These are phyloP conservation scores for Athene cunicularia DNA, from an alignment of 2,113 vertebrate genomes.

Conservation along the genomic window DNA sequence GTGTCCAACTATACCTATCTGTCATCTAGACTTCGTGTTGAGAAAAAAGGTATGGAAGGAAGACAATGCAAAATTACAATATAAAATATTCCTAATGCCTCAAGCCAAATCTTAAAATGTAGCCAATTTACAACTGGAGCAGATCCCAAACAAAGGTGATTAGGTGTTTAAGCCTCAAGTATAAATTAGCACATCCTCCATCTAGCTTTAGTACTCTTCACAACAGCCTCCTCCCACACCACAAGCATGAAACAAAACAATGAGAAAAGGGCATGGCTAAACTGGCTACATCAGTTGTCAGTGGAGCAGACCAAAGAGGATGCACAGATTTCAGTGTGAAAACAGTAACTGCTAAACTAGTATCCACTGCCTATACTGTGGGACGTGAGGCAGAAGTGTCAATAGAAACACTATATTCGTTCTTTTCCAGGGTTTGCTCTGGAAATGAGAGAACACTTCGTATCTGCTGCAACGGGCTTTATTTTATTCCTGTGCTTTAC, in stretches of 20 bases:
- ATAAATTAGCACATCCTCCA: background rate
- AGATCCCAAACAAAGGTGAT: background rate
- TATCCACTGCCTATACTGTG: rapidly evolving
- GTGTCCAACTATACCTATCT: background rate
- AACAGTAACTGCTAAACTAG: background rate
- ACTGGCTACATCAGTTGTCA: background rate
- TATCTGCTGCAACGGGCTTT: background rate
- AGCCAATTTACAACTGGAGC: background rate
- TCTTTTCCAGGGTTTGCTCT: background rate
- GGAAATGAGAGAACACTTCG: background rate
- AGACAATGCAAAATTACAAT: background rate
- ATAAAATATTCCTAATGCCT: background rate
- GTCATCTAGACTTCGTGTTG: background rate
- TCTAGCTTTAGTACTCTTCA: background rate
- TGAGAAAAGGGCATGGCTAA: background rate
- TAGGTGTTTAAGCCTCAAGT: background rate
- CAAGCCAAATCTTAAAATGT: background rate
- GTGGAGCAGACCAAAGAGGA: background rate
- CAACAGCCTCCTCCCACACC: background rate
- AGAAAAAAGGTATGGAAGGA: background rate
- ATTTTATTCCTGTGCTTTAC: background rate
- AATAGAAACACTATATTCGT: background rate
- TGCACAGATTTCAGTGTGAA: background rate
- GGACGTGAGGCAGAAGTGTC: background rate
- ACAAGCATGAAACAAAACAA: background rate